Evolutionary conservation across 2,888 invertebrate species (phyloP), one percentile per base, ranked within the genome.

Genomic region (Chirona hameri): DNA sequence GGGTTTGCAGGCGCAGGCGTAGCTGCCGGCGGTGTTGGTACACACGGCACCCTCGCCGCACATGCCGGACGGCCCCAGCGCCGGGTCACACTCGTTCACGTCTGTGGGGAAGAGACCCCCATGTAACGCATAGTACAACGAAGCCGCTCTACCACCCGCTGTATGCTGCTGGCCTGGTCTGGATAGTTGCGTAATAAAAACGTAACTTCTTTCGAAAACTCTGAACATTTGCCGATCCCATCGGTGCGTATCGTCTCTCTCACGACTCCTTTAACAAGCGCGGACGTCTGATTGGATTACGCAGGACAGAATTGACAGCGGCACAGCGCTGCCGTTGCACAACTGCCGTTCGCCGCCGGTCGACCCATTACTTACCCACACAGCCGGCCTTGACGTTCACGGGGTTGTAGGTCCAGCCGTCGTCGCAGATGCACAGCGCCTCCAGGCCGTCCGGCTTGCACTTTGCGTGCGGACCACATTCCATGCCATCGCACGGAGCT

Each of bases 321-420:
- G 72, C 72, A 9, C 9, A 65, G 83, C 15, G 52, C 18, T 1
- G 52, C 48, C 12, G 48, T 48, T 52, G 52, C 52, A 12, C 52
- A 48, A 4, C 18, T 12, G 52, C 7, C 52, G 18, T 18, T 18
- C 18, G 15, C 12, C 52, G 48, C n/a, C 60, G 60, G 24, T n/a
- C 79, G 52, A 81, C 29, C 55, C 52, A 65, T 7, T 57, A 7
- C 7, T 7, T 48, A 91, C 91, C 92, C 84, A 96, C 91, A 87
- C 12, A 12, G 48, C 97, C 97, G 79, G 95, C 95, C 48, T 94
- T 91, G 85, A 97, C 94, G 87, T 97, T 95, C 83, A 91, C 92
- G 0, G 97, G 96, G 88, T 96, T 93, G 87, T n/a, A 97, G 0
- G 95, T 95, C 95, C 96, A 97, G 0, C 97, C 97, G 83, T 95